A percentile compares a stretch with the other conserved stretches of the same genome.
Evolutionary conservation across 2,113 vertebrate species (phyloP).

Genomic region (Suncus etruscus): DNA sequence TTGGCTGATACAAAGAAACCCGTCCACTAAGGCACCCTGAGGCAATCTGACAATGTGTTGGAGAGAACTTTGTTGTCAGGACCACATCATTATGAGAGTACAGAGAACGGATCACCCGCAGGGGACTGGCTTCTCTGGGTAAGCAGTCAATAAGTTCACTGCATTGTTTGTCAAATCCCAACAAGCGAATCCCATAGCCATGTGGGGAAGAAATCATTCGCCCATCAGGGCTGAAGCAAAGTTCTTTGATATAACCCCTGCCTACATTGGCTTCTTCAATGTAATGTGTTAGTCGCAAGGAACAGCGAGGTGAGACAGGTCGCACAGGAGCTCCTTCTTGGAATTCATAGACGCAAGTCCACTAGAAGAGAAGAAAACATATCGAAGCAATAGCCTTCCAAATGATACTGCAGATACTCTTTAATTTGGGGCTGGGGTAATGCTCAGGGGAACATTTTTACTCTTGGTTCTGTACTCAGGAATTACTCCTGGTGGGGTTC

Average conservation of each 20-base stretch:
- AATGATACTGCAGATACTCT: background rate
- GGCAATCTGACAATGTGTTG: constrained; percentile 99
- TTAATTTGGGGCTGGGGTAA: background rate
- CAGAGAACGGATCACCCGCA: constrained; percentile 96
- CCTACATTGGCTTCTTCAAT: constrained; percentile 99
- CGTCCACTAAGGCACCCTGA: constrained; percentile 99
- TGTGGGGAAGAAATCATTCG: constrained; percentile 98
- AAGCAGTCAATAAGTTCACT: constrained; percentile 97
- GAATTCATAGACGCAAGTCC: constrained; percentile 99
- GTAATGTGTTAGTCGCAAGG: constrained; percentile 96
- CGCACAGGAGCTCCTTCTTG: constrained; percentile 93
- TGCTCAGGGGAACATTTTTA: too few species aligned
- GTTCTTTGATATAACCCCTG: constrained; percentile 98
- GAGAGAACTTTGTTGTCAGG: constrained; percentile 99
- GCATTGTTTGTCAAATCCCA: constrained; percentile 95
- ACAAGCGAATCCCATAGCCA: constrained; percentile 96
- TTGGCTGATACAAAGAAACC: constrained; percentile 98
- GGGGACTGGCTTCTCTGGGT: constrained; percentile 93
- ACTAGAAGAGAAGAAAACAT: constrained; percentile 87
- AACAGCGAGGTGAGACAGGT: constrained; percentile 94
- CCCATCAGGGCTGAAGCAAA: constrained; percentile 98
- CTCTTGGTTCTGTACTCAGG: too few species aligned
- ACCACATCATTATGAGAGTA: constrained; percentile 99
- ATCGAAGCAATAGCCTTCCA: constrained; percentile 61
- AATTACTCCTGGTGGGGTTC: too few species aligned